A percentile compares a stretch with the other conserved stretches of the same genome.
These are phyloP conservation scores for Mallotus villosus DNA, from an alignment of 2,797 vertebrate genomes.

Conservation along the genomic window DNA sequence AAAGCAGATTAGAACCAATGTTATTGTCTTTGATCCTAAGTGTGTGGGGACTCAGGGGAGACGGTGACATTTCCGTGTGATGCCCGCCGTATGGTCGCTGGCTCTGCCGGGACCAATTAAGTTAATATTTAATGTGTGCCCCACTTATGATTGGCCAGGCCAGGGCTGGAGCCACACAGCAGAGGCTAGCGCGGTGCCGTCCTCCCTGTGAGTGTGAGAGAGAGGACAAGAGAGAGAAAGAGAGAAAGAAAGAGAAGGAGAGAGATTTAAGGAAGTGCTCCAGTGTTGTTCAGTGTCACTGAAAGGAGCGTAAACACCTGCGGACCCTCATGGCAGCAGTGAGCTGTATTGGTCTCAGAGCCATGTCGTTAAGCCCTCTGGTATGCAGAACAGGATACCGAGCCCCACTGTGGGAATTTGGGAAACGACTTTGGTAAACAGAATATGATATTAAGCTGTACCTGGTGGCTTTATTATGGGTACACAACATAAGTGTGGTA, in stretches of 20 bases:
- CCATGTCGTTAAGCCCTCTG: neutral
- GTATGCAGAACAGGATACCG: neutral
- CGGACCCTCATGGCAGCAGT: neutral
- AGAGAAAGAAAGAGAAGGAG: neutral
- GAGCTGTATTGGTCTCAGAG: neutral
- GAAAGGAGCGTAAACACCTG: neutral
- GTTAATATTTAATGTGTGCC: conserved; percentile 72
- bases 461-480: neutral
- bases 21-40: conserved; percentile 79
- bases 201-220: conserved; percentile 30
- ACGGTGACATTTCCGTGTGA: conserved; percentile 74
- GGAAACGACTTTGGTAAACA: neutral
- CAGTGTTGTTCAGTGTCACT: neutral
- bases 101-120: conserved; percentile 75
- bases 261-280: neutral
- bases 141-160: conserved; percentile 64
- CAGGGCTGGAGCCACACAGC: conserved; percentile 65
- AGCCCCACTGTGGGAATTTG: neutral
- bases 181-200: conserved; percentile 50
- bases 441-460: neutral
- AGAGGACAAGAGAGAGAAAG: neutral
- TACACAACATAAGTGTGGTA: no score
- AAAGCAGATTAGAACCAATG: conserved; percentile 77
- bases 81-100: conserved; percentile 69
- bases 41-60: conserved; percentile 68